Percentiles rank a stretch among this genome's conserved stretches.
phyloP scores from a whole-genome alignment of 2,113 vertebrate genomes.

The Myotis brandtii region DNA sequence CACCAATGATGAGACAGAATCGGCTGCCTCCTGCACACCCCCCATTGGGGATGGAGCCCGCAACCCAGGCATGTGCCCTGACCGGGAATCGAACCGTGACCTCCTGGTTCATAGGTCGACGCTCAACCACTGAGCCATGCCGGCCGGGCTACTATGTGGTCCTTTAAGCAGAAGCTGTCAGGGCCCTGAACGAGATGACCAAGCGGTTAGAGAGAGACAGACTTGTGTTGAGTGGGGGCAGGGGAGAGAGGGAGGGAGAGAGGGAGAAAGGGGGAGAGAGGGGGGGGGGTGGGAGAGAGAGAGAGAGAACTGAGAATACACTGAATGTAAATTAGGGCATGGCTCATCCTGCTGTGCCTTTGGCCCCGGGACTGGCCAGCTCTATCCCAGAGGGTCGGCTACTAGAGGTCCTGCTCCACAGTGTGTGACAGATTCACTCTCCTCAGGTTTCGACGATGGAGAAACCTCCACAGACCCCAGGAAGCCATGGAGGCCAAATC shows the following conservation, averaged over 20 bases:
- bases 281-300: background rate
- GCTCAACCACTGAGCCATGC: too few relatives aligned
- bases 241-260: background rate
- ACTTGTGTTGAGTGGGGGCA: too few relatives aligned
- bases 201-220: background rate
- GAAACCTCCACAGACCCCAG: background rate
- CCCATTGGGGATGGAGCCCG: too few relatives aligned
- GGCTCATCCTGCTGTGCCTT: accelerated
- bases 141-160: too few relatives aligned
- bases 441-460: background rate
- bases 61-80: too few relatives aligned
- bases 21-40: too few relatives aligned
- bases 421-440: background rate
- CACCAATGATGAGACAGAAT: too few relatives aligned
- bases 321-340: background rate
- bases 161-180: background rate
- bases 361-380: accelerated
- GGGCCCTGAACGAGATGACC: background rate
- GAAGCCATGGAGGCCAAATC: background rate
- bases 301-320: background rate
- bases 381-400: background rate
- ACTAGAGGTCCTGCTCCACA: background rate
- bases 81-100: too few relatives aligned
- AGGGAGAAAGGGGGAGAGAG: background rate
- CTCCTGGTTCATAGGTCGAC: too few relatives aligned